These are phyloP conservation scores for Rhinella marina DNA, from an alignment of 2,797 vertebrate genomes.

Conservation along the genomic window DNA sequence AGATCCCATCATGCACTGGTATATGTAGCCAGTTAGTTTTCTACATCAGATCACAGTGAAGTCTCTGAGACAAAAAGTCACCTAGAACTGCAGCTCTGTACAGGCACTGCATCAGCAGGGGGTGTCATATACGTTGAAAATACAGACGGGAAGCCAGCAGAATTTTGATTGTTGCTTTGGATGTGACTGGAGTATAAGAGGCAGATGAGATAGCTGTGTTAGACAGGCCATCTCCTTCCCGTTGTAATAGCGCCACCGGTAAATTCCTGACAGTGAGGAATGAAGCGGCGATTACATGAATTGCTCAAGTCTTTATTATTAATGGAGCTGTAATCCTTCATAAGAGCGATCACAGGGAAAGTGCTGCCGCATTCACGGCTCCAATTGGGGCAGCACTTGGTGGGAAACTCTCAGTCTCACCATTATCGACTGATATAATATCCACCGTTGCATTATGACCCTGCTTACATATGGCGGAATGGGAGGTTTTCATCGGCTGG, in stretches of 20 bases:
- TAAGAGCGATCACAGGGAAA: slow-evolving; percentile 16
- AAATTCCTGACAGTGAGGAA: slow-evolving; percentile 23
- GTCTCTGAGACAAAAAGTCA: too few species aligned
- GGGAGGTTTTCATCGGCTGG: not conserved
- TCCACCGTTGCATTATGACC: not conserved
- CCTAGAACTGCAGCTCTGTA: too few species aligned
- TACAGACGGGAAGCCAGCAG: not conserved
- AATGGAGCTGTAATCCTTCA: slow-evolving; percentile 28
- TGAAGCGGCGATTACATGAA: slow-evolving; percentile 21
- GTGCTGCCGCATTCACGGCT: not conserved
- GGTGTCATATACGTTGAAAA: not conserved
- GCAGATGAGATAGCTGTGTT: not conserved
- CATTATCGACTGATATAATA: not conserved
- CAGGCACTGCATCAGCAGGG: too few species aligned
- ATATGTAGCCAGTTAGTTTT: too few species aligned
- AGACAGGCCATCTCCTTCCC: not conserved
- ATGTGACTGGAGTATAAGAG: not conserved
- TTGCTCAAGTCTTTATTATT: slow-evolving; percentile 21
- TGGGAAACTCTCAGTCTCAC: not conserved
- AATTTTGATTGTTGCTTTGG: not conserved
- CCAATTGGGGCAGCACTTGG: not conserved
- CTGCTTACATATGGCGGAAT: not conserved
- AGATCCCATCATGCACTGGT: too few species aligned
- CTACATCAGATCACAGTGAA: too few species aligned
- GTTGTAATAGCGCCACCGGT: not conserved